phyloP scores from a whole-genome alignment of 2,113 vertebrate species.

The Okapia johnstoni region DNA sequence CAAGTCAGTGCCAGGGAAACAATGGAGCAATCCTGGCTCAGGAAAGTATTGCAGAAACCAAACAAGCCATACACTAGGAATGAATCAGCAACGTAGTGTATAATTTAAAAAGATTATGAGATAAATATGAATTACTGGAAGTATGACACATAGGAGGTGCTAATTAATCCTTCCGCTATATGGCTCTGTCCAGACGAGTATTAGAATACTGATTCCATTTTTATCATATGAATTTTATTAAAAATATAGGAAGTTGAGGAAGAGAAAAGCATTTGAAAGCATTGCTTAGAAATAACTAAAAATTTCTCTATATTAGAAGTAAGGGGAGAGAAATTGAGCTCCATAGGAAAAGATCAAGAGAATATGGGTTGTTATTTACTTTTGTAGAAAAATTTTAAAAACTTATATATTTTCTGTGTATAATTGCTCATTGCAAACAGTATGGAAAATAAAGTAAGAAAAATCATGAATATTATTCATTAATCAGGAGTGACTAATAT shows the following conservation, averaged over 20 bases:
- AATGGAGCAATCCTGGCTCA: background rate
- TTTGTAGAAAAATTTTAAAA: background rate
- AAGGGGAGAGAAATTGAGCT: background rate
- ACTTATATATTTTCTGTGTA: background rate
- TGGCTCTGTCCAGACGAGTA: background rate
- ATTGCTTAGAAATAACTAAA: background rate
- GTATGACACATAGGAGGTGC: background rate
- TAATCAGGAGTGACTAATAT: background rate
- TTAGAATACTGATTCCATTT: background rate
- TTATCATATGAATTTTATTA: constrained; percentile 1
- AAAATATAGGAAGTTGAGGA: background rate
- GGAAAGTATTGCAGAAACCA: background rate
- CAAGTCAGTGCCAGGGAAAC: background rate
- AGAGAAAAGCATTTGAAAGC: background rate
- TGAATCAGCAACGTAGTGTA: background rate
- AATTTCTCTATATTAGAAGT: background rate
- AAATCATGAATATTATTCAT: background rate
- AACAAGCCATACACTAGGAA: background rate
- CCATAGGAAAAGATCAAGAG: background rate
- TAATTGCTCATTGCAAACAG: background rate
- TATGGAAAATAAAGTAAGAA: background rate
- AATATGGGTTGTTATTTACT: background rate
- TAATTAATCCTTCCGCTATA: background rate
- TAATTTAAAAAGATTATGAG: background rate
- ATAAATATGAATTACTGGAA: background rate